A percentile compares a stretch with the other conserved stretches of the same genome.
Conservation (phyloP, 2,888 invertebrate species). For the Drosophila quinaria region DNA sequence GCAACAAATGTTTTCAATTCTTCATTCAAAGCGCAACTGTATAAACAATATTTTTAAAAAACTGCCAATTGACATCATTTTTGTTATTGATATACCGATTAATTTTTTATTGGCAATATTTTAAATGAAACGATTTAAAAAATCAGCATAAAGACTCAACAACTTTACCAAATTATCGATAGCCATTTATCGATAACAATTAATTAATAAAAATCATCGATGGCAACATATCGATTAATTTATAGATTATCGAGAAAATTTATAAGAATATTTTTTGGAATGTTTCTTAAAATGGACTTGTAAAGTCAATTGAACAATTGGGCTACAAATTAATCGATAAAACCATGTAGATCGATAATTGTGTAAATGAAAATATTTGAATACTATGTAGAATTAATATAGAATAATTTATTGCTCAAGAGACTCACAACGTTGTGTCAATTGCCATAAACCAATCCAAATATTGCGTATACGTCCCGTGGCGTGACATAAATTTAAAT, state of each 20-base stretch:
- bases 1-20: background rate
- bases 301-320: background rate
- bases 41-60: background rate
- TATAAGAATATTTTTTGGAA: too few relatives aligned
- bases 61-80: too few relatives aligned
- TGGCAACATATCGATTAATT: too few relatives aligned
- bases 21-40: background rate
- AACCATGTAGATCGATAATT: background rate
- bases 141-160: too few relatives aligned
- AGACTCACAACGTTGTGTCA: slow-evolving; percentile 17
- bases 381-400: background rate
- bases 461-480: slow-evolving; percentile 33
- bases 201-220: too few relatives aligned
- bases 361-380: background rate
- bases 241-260: too few relatives aligned
- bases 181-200: too few relatives aligned
- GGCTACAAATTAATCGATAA: background rate
- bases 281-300: background rate
- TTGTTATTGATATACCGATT: too few relatives aligned
- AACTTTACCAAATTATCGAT: too few relatives aligned
- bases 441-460: slow-evolving; percentile 19
- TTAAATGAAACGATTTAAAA: too few relatives aligned
- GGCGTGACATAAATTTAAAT: slow-evolving; percentile 30
- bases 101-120: too few relatives aligned
- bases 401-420: background rate